Percentiles rank a stretch among this genome's conserved stretches.
phyloP scores from a whole-genome alignment of 2,888 invertebrate genomes.

The Athetis lepigone region DNA sequence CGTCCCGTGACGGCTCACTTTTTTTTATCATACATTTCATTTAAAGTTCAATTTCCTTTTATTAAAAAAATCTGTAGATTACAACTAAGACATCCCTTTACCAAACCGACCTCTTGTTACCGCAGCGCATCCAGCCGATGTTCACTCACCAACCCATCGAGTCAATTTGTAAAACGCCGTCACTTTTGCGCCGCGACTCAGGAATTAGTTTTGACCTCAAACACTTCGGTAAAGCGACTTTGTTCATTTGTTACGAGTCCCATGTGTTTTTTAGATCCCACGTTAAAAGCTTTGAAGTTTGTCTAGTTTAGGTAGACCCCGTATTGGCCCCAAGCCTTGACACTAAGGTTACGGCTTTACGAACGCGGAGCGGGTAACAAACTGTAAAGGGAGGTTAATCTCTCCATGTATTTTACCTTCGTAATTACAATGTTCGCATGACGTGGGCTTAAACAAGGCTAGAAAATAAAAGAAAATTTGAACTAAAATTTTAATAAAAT shows the following conservation, averaged over 20 bases:
- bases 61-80: no score
- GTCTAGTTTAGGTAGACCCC: slow-evolving; percentile 44
- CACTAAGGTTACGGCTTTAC: slow-evolving; percentile 17
- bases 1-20: no score
- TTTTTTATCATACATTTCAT: no score
- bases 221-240: slow-evolving; percentile 59
- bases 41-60: no score
- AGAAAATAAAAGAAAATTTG: no score
- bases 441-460: no score
- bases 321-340: slow-evolving; percentile 13
- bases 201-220: slow-evolving; percentile 64
- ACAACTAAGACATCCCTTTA: no score
- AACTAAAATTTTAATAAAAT: no score
- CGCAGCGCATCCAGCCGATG: not conserved
- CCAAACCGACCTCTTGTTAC: no score
- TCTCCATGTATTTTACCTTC: not conserved
- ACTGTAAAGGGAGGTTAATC: not conserved
- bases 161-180: slow-evolving; percentile 49
- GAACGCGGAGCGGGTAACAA: not conserved
- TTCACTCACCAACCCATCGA: not conserved
- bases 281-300: slow-evolving; percentile 75
- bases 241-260: slow-evolving; percentile 65
- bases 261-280: slow-evolving; percentile 70
- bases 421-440: not conserved
- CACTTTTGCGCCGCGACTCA: slow-evolving; percentile 54